A percentile compares a stretch with the other conserved stretches of the same genome.
Evolutionary conservation across 2,797 vertebrate species (phyloP).

Genomic region (Decapterus maruadsi): DNA sequence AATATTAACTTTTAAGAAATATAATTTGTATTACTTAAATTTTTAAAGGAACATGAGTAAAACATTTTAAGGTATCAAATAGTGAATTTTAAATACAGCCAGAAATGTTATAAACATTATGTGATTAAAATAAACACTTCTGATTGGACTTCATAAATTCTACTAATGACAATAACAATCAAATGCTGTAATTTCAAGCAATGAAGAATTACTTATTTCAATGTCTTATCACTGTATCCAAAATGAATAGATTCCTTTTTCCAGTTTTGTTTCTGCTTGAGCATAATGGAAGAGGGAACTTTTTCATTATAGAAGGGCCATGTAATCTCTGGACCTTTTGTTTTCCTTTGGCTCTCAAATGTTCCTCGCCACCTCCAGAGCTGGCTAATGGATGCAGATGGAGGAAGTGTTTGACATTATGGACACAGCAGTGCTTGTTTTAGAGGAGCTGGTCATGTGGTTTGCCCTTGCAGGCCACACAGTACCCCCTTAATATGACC

Average conservation of each 20-base stretch:
- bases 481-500: conserved; percentile 78
- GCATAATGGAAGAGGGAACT: conserved; percentile 64
- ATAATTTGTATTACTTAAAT: not conserved
- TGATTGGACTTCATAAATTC: conserved; percentile 11
- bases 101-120: not conserved
- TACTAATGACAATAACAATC: conserved; percentile 9
- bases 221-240: conserved; percentile 14
- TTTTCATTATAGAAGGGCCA: conserved; percentile 70
- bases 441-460: conserved; percentile 78
- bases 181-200: conserved; percentile 16
- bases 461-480: conserved; percentile 67
- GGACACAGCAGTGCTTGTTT: conserved; percentile 83
- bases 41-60: not conserved
- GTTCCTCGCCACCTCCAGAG: conserved; percentile 67
- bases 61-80: not conserved
- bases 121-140: not conserved
- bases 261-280: conserved; percentile 18
- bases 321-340: conserved; percentile 67
- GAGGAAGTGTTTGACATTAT: conserved; percentile 85
- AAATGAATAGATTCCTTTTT: conserved; percentile 41
- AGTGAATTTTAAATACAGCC: not conserved
- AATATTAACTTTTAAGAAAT: not conserved
- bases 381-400: conserved; percentile 77
- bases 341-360: conserved; percentile 75
- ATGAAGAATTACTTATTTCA: conserved; percentile 3